Conservation (phyloP, 2,113 vertebrate species). For the Kryptolebias marmoratus region DNA sequence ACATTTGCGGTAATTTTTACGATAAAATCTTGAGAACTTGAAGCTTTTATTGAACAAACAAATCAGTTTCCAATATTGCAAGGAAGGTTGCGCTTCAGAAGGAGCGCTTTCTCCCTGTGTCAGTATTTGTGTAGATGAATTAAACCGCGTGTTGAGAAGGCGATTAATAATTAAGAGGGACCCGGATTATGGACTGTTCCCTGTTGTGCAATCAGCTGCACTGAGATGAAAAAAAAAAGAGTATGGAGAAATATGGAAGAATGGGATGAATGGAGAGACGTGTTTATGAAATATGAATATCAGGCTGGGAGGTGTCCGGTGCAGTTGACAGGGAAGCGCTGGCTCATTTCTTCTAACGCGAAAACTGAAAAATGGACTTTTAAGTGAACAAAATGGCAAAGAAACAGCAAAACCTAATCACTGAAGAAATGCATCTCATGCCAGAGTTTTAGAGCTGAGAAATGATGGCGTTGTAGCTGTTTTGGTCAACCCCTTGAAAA, state of each 20-base stretch:
- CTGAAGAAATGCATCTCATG: too few relatives aligned
- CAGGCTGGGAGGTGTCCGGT: constrained; percentile 50
- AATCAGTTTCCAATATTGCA: constrained; percentile 38
- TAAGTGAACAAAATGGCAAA: neutral
- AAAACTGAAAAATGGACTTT: constrained; percentile 3
- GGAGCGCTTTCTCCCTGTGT: constrained; percentile 40
- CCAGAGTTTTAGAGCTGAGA: too few relatives aligned
- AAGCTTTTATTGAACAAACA: neutral
- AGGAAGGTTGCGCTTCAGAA: constrained; percentile 38
- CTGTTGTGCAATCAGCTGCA: constrained; percentile 74
- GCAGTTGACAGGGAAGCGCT: constrained; percentile 56
- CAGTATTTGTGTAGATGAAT: constrained; percentile 61
- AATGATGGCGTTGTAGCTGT: too few relatives aligned
- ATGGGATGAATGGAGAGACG: constrained; percentile 60
- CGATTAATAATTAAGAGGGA: constrained; percentile 70
- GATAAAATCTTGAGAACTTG: too few relatives aligned
- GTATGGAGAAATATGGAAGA: constrained; percentile 39
- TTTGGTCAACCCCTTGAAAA: too few relatives aligned
- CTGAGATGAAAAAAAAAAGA: constrained; percentile 55
- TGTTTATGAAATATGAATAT: constrained; percentile 78
- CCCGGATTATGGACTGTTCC: constrained; percentile 68
- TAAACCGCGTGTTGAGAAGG: constrained; percentile 57
- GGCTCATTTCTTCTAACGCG: constrained; percentile 48
- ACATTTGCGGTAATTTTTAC: too few relatives aligned
- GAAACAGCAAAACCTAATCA: neutral